A percentile compares a stretch with the other conserved stretches of the same genome.
Evolutionary conservation across 2,113 vertebrate species (phyloP).

Genomic region (Colinus virginianus): DNA sequence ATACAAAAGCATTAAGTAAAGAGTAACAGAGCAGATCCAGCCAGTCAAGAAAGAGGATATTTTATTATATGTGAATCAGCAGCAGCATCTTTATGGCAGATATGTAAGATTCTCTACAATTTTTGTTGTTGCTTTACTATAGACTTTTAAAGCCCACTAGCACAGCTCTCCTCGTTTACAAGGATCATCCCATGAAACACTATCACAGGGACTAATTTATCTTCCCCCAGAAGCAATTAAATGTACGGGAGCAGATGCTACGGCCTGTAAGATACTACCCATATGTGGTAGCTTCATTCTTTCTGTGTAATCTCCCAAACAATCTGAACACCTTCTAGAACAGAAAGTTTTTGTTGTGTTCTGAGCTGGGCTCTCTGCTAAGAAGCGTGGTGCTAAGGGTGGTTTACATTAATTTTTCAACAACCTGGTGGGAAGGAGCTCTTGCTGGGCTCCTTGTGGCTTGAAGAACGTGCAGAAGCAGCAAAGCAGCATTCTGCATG

Average conservation of each 20-base stretch:
- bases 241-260: background rate
- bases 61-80: background rate
- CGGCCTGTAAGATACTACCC: background rate
- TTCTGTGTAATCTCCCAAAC: background rate
- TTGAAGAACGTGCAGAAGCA: background rate
- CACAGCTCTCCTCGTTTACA: background rate
- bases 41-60: background rate
- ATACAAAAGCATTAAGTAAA: background rate
- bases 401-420: background rate
- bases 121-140: background rate
- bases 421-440: background rate
- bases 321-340: background rate
- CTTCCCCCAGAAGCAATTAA: background rate
- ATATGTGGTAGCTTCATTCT: rapidly evolving
- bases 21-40: background rate
- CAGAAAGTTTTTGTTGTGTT: background rate
- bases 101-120: background rate
- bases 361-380: background rate
- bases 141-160: background rate
- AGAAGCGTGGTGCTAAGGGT: background rate
- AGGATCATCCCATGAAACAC: background rate
- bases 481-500: background rate
- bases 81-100: background rate
- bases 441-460: background rate
- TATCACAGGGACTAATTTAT: background rate